A percentile compares a stretch with the other conserved stretches of the same genome.
Evolutionary conservation across 2,113 vertebrate genomes (phyloP).

Genomic region (Atherinomorus stipes): DNA sequence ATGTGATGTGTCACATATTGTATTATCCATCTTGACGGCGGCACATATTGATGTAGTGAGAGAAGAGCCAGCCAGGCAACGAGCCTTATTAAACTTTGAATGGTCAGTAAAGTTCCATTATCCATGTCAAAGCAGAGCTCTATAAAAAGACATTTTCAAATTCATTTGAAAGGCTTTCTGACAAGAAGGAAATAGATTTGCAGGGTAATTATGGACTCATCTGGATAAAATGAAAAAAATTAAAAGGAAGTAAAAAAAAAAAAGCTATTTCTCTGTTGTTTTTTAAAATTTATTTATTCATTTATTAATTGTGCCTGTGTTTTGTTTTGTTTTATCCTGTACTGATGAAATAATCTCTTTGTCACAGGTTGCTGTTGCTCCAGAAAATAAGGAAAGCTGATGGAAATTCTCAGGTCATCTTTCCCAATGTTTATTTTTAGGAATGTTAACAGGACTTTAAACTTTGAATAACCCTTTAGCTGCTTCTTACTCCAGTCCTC

Average conservation of each 20-base stretch:
- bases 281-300: too few relatives aligned
- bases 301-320: too few relatives aligned
- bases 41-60: slow-evolving; percentile 18
- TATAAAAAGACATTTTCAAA: background rate
- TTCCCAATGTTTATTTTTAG: slow-evolving; percentile 25
- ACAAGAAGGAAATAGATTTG: background rate
- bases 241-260: slow-evolving; percentile 5
- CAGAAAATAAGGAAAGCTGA: background rate
- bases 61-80: slow-evolving; percentile 39
- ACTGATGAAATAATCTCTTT: slow-evolving; percentile 40
- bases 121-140: slow-evolving; percentile 11
- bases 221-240: background rate
- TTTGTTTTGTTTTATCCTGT: slow-evolving; percentile 50
- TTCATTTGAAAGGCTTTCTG: background rate
- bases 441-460: slow-evolving; percentile 51
- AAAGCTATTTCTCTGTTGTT: background rate
- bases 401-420: slow-evolving; percentile 26
- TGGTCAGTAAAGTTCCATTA: slow-evolving; percentile 19
- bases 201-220: background rate
- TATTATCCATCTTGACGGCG: slow-evolving; percentile 20
- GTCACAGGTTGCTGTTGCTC: slow-evolving; percentile 7
- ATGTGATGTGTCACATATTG: slow-evolving; percentile 34
- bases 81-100: slow-evolving; percentile 53
- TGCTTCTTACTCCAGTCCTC: slow-evolving; percentile 51
- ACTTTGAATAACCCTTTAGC: slow-evolving; percentile 40